Evolutionary conservation across 2,888 invertebrate species (phyloP), one percentile per base, ranked within the genome.

Genomic region (Cenopis cana): DNA sequence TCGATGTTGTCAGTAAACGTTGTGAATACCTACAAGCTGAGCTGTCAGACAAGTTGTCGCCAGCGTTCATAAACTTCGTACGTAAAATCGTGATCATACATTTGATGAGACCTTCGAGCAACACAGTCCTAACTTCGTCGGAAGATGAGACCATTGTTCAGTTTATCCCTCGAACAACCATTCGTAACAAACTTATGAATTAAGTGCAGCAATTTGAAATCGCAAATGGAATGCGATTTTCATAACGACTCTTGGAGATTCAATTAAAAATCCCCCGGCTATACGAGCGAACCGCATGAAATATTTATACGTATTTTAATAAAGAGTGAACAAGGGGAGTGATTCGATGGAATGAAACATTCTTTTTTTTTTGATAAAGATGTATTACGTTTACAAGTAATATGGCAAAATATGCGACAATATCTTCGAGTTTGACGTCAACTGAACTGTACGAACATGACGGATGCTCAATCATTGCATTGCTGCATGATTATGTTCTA

Each of bases 201-300:
- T 33, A 8, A 33, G n/a, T 46, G 66, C 18, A 18, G 2, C 52
- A 41, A 41, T 36, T 33, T 24, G 18, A 18, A 50, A 60, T 20
- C n/a, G 12, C 12, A 62, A 69, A 57, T 62, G 55, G 24, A 56
- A 67, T 61, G 61, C 61, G 55, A 61, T 67, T 65, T 71, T 33
- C 29, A 67, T 55, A 61, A 56, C 66, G 54, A 55, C 24, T 17
- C 24, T 14, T 20, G 55, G 60, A 14, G 24, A 61, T 67, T 66
- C 49, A 56, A 61, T 67, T 61, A 67, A 61, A 71, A 71, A 70
- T 65, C 50, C 57, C 54, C 41, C 57, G 29, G 60, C 52, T 52
- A n/a, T n/a, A 52, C 57, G 57, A 62, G 62, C 33, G 62, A 65
- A 20, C 11, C 41, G 57, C 64, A 57, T 69, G 50, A 59, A 69